Conservation (phyloP, 2,888 invertebrate genomes). For the Onchidella celtica region DNA sequence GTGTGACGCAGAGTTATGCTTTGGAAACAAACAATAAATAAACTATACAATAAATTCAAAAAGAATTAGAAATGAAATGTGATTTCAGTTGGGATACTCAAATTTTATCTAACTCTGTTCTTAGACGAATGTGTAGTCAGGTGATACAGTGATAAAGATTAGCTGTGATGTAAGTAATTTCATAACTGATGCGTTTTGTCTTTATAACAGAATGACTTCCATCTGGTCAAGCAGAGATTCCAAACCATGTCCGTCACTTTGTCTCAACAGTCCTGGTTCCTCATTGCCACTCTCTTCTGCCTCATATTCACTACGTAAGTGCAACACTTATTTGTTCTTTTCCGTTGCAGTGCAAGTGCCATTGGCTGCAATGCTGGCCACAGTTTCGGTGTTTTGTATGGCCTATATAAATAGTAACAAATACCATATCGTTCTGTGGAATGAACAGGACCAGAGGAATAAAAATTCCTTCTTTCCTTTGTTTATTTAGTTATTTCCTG, state of each 20-base stretch:
- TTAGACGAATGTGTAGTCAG: no score
- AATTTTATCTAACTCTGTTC: no score
- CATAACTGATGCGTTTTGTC: not conserved
- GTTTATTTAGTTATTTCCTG: not conserved
- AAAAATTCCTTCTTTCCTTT: not conserved
- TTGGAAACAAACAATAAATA: no score
- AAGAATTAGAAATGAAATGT: no score
- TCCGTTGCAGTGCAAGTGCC: not conserved
- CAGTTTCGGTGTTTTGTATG: no score
- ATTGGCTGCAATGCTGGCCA: no score
- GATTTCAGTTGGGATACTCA: no score
- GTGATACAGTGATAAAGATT: no score
- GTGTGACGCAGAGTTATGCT: no score
- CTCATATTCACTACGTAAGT: conserved; percentile 95
- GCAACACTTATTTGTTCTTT: not conserved
- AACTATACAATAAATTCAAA: no score
- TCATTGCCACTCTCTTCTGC: conserved; percentile 94
- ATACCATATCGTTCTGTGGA: not conserved
- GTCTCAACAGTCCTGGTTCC: conserved; percentile 95
- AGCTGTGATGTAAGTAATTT: no score
- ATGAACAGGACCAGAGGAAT: not conserved
- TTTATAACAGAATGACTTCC: conserved; percentile 91
- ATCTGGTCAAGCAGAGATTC: conserved; percentile 97
- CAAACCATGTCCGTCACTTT: conserved; percentile 88
- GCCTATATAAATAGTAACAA: no score